Evolutionary conservation across 2,888 invertebrate species (phyloP).

Genomic region (Morpho deidamia): DNA sequence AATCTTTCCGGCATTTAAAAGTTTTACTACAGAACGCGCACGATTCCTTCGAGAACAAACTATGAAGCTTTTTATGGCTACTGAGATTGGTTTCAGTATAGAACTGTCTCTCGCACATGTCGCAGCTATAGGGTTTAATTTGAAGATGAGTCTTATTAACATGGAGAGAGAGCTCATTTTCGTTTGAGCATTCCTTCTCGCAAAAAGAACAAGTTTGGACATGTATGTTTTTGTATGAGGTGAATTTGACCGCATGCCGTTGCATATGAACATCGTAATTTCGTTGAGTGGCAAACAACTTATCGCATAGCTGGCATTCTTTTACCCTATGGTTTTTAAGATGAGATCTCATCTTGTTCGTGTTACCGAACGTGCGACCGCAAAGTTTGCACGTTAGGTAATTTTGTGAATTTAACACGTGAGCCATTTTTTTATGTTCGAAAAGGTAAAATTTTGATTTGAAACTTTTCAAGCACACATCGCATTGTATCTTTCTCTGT

Average conservation of each 20-base stretch:
- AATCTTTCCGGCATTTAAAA: conserved; percentile 48
- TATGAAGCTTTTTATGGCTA: conserved; percentile 56
- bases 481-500: conserved; percentile 37
- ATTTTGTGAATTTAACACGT: conserved; percentile 35
- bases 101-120: conserved; percentile 65
- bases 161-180: conserved; percentile 56
- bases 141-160: conserved; percentile 66
- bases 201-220: conserved; percentile 60
- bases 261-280: conserved; percentile 48
- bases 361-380: conserved; percentile 39
- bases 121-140: conserved; percentile 63
- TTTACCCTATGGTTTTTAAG: conserved; percentile 39
- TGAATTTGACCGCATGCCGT: conserved; percentile 46
- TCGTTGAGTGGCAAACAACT: conserved; percentile 42
- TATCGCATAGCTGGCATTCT: conserved; percentile 50
- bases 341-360: conserved; percentile 40
- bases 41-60: conserved; percentile 41
- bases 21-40: conserved; percentile 56
- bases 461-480: conserved; percentile 39
- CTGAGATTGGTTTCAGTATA: conserved; percentile 55
- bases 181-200: conserved; percentile 52
- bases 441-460: conserved; percentile 52
- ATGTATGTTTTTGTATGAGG: conserved; percentile 29
- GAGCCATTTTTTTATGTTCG: conserved; percentile 57
- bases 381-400: conserved; percentile 45